These are phyloP conservation scores for Agonopterix alstromeriana DNA, from an alignment of 2,888 invertebrate species.

Conservation along the genomic window DNA sequence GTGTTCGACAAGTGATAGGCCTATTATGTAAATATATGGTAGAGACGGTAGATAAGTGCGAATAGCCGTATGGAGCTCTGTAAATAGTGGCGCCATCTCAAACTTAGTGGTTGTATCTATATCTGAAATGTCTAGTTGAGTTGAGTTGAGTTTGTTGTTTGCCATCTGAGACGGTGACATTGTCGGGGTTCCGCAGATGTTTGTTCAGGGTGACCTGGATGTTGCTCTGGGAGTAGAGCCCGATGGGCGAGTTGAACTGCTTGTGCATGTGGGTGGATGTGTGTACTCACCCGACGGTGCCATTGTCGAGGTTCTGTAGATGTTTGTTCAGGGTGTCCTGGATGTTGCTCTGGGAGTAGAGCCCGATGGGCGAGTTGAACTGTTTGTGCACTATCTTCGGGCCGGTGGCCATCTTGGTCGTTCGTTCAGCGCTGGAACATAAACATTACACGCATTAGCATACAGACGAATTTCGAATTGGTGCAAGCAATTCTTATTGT, in stretches of 20 bases:
- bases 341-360: constrained; percentile 88
- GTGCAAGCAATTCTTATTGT: no score
- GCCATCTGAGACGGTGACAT: constrained; percentile 78
- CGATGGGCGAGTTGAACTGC: constrained; percentile 93
- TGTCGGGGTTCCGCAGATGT: constrained; percentile 85
- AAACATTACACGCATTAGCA: background rate
- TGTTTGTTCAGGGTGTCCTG: constrained; percentile 88
- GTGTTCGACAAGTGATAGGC: no score
- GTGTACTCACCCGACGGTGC: constrained; percentile 85
- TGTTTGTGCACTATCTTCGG: constrained; percentile 89
- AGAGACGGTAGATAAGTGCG: no score
- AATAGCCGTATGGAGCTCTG: no score
- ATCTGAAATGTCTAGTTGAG: no score
- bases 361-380: constrained; percentile 91
- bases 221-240: constrained; percentile 87
- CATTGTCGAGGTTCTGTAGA: constrained; percentile 85
- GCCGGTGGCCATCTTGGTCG: constrained; percentile 82
- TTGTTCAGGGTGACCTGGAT: constrained; percentile 88
- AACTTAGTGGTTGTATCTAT: no score
- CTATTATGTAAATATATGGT: no score
- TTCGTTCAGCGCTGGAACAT: constrained; percentile 70
- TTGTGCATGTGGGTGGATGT: constrained; percentile 76
- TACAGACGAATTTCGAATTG: no score
- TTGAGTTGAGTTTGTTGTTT: no score
- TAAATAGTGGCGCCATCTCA: no score